phyloP scores from a whole-genome alignment of 2,797 vertebrate genomes.

The Alosa sapidissima region DNA sequence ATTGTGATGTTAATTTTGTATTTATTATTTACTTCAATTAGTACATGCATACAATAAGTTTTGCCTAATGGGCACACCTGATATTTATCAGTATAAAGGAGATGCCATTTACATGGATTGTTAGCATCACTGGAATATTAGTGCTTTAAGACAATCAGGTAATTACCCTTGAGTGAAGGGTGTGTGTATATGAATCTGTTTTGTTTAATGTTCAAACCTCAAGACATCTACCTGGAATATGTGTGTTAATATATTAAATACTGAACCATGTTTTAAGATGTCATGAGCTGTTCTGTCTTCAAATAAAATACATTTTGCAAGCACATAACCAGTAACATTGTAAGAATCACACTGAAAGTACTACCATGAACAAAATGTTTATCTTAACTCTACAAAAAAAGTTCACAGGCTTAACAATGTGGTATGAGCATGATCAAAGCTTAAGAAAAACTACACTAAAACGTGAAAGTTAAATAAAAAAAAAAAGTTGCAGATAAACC shows the following conservation, averaged over 20 bases:
- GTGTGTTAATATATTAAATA: slow-evolving; percentile 12
- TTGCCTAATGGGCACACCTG: not conserved
- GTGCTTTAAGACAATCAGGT: slow-evolving; percentile 16
- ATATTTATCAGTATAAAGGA: slow-evolving; percentile 5
- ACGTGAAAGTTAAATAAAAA: not conserved
- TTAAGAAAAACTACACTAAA: not conserved
- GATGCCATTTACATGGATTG: not conserved
- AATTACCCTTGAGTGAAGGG: not conserved
- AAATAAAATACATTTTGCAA: not conserved
- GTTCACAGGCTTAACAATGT: not conserved
- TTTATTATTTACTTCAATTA: slow-evolving; percentile 58
- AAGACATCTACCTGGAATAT: slow-evolving; percentile 8
- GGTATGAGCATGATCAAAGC: not conserved
- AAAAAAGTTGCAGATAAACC: not conserved
- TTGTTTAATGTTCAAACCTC: slow-evolving; percentile 20
- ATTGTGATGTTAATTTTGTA: slow-evolving; percentile 53
- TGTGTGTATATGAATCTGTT: not conserved
- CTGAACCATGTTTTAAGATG: not conserved
- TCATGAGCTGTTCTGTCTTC: not conserved
- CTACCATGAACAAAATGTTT: not conserved
- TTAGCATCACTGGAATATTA: slow-evolving; percentile 11
- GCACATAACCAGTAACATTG: not conserved
- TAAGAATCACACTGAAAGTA: not conserved
- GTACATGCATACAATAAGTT: not conserved
- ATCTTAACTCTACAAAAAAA: not conserved